A percentile compares a stretch with the other conserved stretches of the same genome.
phyloP scores from a whole-genome alignment of 2,113 vertebrate genomes.

The Phasianus colchicus region DNA sequence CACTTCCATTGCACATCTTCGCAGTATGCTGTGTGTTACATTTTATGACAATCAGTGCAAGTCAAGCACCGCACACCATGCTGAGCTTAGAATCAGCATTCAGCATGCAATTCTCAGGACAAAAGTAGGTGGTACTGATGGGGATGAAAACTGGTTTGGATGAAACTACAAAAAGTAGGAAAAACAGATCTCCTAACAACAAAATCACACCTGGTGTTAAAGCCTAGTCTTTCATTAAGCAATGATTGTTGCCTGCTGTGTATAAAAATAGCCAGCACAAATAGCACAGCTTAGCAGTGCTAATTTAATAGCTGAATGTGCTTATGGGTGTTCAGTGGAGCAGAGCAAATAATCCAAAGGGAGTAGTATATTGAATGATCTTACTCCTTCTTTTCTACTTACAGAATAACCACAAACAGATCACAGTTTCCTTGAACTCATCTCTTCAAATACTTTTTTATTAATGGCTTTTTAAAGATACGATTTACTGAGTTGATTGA shows the following conservation, averaged over 20 bases:
- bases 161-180: slow-evolving; percentile 2
- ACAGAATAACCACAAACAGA: slow-evolving; percentile 16
- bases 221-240: slow-evolving; percentile 55
- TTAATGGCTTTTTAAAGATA: slow-evolving; percentile 13
- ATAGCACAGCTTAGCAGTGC: slow-evolving; percentile 59
- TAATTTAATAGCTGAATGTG: slow-evolving; percentile 74
- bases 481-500: background rate
- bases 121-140: background rate
- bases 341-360: slow-evolving; percentile 37
- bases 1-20: background rate
- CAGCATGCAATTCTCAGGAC: background rate
- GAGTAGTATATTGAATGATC: background rate
- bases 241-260: slow-evolving; percentile 68
- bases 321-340: slow-evolving; percentile 56
- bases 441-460: slow-evolving; percentile 31
- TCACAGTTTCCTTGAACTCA: slow-evolving; percentile 16
- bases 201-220: slow-evolving; percentile 51
- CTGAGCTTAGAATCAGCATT: slow-evolving; percentile 41
- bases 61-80: background rate
- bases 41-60: slow-evolving; percentile 41
- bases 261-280: slow-evolving; percentile 72
- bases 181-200: slow-evolving; percentile 9
- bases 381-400: slow-evolving; percentile 9
- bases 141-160: background rate
- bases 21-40: background rate